Conservation (phyloP, 2,888 invertebrate species). For the Patella ulyssiponensis region DNA sequence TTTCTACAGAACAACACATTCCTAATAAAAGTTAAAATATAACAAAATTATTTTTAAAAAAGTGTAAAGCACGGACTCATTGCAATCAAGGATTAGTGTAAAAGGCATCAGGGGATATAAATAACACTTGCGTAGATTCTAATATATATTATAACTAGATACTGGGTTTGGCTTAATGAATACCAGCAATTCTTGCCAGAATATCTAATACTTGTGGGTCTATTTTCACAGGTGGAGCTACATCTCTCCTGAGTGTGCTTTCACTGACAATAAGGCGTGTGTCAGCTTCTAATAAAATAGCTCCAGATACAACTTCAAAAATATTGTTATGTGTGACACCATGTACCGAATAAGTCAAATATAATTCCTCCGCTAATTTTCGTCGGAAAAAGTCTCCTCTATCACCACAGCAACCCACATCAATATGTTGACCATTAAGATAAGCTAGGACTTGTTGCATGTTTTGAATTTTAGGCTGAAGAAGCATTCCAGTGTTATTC, state of each 20-base stretch:
- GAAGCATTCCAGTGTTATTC: conserved; percentile 59
- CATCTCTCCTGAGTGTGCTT: conserved; percentile 39
- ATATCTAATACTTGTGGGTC: conserved; percentile 58
- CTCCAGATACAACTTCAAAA: conserved; percentile 51
- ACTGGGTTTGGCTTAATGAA: conserved; percentile 31
- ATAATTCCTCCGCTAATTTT: conserved; percentile 64
- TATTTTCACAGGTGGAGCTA: conserved; percentile 51
- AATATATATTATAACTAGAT: too few relatives aligned
- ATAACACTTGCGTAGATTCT: too few relatives aligned
- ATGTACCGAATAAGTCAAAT: conserved; percentile 53
- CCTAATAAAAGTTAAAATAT: too few relatives aligned
- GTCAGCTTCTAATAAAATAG: conserved; percentile 50
- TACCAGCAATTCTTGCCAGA: conserved; percentile 57
- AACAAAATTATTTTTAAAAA: too few relatives aligned
- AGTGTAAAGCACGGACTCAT: too few relatives aligned
- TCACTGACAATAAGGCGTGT: conserved; percentile 46
- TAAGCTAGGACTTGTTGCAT: conserved; percentile 55
- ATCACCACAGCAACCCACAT: conserved; percentile 57
- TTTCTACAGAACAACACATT: too few relatives aligned
- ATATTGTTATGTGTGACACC: conserved; percentile 60
- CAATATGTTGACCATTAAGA: conserved; percentile 59
- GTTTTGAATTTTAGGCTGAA: conserved; percentile 48
- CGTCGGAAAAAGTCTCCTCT: conserved; percentile 64
- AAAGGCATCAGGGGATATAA: too few relatives aligned
- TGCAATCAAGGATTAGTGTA: too few relatives aligned